Evolutionary conservation across 2,888 invertebrate genomes (phyloP).

Genomic region (Andrena praecox): DNA sequence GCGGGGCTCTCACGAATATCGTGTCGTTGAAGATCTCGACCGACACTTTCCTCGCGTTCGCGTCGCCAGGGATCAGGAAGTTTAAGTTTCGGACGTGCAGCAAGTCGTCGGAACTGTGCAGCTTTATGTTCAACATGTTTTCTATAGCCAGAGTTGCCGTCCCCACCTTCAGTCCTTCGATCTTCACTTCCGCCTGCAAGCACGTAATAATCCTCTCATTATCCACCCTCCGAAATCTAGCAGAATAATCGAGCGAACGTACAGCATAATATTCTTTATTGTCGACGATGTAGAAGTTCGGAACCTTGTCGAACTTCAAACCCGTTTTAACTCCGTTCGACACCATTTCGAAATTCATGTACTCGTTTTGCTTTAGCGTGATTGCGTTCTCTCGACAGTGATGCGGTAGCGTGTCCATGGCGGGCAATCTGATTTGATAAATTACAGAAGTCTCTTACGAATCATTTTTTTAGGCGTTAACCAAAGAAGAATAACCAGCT

Average conservation of each 20-base stretch:
- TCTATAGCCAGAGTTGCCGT: slow-evolving; percentile 70
- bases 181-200: slow-evolving; percentile 71
- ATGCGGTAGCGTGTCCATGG: slow-evolving; percentile 65
- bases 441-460: neutral
- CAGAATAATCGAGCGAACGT: slow-evolving; percentile 1
- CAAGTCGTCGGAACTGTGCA: slow-evolving; percentile 63
- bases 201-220: neutral
- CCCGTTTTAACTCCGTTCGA: slow-evolving; percentile 65
- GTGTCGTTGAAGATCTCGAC: slow-evolving; percentile 70
- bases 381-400: slow-evolving; percentile 71
- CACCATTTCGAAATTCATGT: slow-evolving; percentile 69
- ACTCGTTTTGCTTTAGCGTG: slow-evolving; percentile 68
- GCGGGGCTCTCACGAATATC: slow-evolving; percentile 71
- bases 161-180: slow-evolving; percentile 72
- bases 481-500: neutral
- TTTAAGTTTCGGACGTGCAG: slow-evolving; percentile 64
- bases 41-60: slow-evolving; percentile 67
- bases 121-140: slow-evolving; percentile 71
- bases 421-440: neutral
- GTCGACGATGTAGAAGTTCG: slow-evolving; percentile 70
- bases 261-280: slow-evolving; percentile 72
- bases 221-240: neutral
- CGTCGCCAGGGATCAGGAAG: slow-evolving; percentile 70
- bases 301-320: slow-evolving; percentile 67
- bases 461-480: slow-evolving; percentile 24